Evolutionary conservation across 2,888 invertebrate genomes (phyloP).

Genomic region (Sphaerophoria taeniata): DNA sequence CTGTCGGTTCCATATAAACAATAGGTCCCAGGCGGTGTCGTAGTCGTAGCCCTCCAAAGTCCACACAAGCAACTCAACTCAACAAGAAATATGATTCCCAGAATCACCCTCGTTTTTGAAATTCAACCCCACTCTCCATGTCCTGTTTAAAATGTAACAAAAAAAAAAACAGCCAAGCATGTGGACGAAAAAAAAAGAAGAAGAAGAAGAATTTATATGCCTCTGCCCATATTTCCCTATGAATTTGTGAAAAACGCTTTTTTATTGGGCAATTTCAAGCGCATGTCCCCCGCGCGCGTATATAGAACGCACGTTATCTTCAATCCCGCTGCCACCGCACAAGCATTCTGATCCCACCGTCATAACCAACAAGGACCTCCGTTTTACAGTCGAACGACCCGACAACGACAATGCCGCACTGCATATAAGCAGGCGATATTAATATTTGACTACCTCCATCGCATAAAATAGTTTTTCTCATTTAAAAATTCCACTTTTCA

Average conservation of each 20-base stretch:
- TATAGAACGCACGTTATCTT: constrained; percentile 75
- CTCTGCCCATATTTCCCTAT: constrained; percentile 78
- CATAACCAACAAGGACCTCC: neutral
- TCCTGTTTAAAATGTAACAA: constrained; percentile 70
- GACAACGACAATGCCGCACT: constrained; percentile 68
- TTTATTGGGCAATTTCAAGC: constrained; percentile 79
- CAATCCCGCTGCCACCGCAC: constrained; percentile 20
- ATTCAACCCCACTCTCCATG: constrained; percentile 25
- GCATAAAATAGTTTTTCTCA: constrained; percentile 64
- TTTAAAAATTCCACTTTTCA: constrained; percentile 58
- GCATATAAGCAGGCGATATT: constrained; percentile 70
- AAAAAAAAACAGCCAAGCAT: constrained; percentile 76
- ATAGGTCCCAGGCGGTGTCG: constrained; percentile 62
- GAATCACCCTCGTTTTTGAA: constrained; percentile 49
- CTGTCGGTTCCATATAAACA: constrained; percentile 56
- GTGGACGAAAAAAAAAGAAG: too few relatives aligned
- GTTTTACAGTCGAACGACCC: neutral
- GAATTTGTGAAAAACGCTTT: constrained; percentile 78
- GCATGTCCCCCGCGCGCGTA: constrained; percentile 77
- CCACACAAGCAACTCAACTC: constrained; percentile 56
- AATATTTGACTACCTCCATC: constrained; percentile 74
- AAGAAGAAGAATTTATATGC: constrained; percentile 76
- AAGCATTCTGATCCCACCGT: neutral
- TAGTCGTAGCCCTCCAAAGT: too few relatives aligned
- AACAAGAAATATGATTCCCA: constrained; percentile 69